phyloP scores from a whole-genome alignment of 2,797 vertebrate species.

The Pelobates cultripes region DNA sequence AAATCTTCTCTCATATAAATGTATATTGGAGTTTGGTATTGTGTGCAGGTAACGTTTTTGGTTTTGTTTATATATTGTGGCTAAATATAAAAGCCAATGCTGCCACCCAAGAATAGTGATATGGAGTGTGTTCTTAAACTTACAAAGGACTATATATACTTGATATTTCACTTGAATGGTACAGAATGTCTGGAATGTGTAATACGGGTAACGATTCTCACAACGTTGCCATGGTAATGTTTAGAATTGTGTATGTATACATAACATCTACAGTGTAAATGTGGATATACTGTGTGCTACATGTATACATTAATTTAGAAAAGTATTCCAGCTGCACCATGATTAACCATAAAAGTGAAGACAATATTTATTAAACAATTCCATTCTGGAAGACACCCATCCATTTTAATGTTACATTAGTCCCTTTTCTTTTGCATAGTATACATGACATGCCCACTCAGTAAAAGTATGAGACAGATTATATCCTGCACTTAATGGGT shows the following conservation, averaged over 20 bases:
- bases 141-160: no score
- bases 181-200: neutral
- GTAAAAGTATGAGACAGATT: neutral
- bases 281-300: neutral
- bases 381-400: neutral
- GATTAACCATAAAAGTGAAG: neutral
- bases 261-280: neutral
- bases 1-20: no score
- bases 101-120: no score
- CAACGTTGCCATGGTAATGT: neutral
- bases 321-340: neutral
- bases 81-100: no score
- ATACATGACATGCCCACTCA: neutral
- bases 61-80: no score
- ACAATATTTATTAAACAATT: neutral
- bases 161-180: no score
- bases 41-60: no score
- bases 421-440: neutral
- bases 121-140: no score
- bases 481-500: neutral
- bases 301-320: neutral
- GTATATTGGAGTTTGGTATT: no score
- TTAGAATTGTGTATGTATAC: neutral
- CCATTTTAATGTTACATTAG: neutral
- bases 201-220: neutral